Conservation (phyloP, 2,888 invertebrate genomes). For the Tachina grossa region DNA sequence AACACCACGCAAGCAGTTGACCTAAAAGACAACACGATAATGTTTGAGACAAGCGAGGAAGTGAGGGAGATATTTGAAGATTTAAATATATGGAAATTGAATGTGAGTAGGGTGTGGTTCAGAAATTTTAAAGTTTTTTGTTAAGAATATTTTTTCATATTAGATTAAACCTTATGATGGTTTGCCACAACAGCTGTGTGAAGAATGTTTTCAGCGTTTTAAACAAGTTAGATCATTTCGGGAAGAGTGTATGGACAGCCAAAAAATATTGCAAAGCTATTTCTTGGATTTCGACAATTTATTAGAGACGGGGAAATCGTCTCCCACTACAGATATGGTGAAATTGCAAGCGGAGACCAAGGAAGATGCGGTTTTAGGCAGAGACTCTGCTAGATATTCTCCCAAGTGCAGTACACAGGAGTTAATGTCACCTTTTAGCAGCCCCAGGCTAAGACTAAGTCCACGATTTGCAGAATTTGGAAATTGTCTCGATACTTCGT, state of each 20-base stretch:
- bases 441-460: slow-evolving; percentile 69
- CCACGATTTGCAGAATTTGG: slow-evolving; percentile 66
- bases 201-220: slow-evolving; percentile 74
- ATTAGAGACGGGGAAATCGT: slow-evolving; percentile 67
- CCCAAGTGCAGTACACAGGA: slow-evolving; percentile 65
- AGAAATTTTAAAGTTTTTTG: neutral
- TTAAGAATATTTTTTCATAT: neutral
- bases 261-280: slow-evolving; percentile 72
- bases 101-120: slow-evolving; percentile 69
- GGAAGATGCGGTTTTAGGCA: slow-evolving; percentile 61
- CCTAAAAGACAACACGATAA: slow-evolving; percentile 36
- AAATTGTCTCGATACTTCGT: slow-evolving; percentile 70
- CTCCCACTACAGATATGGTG: slow-evolving; percentile 60
- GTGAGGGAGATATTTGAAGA: slow-evolving; percentile 73
- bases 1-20: slow-evolving; percentile 32
- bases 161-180: slow-evolving; percentile 74
- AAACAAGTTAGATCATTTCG: slow-evolving; percentile 73
- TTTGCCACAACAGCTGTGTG: slow-evolving; percentile 75
- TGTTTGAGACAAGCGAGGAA: slow-evolving; percentile 68
- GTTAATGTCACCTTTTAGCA: slow-evolving; percentile 65
- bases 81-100: slow-evolving; percentile 74
- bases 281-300: slow-evolving; percentile 70
- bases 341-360: slow-evolving; percentile 57
- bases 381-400: slow-evolving; percentile 64
- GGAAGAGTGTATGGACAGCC: slow-evolving; percentile 74